Conservation (phyloP, 2,113 vertebrate species). For the Pithys albifrons region DNA sequence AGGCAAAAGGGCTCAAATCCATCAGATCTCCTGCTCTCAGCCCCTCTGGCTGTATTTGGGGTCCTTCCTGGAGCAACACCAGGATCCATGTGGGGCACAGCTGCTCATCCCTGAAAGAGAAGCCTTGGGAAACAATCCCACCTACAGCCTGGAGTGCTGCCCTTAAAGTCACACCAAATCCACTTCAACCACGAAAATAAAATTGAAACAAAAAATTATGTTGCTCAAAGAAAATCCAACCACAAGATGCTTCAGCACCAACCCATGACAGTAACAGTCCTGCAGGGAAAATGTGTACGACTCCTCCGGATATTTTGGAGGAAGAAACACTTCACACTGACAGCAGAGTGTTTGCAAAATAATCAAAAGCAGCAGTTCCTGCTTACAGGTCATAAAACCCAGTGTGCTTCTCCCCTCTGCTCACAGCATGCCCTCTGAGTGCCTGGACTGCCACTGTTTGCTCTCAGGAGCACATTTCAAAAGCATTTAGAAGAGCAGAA, state of each 20-base stretch:
- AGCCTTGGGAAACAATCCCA: neutral
- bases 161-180: neutral
- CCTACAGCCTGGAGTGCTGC: neutral
- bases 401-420: neutral
- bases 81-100: fast-evolving
- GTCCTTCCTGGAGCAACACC: fast-evolving
- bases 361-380: neutral
- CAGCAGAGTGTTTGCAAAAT: neutral
- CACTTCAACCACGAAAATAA: neutral
- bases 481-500: neutral
- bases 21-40: fast-evolving
- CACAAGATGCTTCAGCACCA: neutral
- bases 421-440: fast-evolving
- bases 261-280: neutral
- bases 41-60: neutral
- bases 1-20: neutral
- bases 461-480: neutral
- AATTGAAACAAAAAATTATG: neutral
- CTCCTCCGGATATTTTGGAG: neutral
- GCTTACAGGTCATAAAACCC: neutral
- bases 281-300: neutral
- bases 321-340: neutral
- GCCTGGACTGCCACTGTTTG: neutral
- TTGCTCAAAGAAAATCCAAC: neutral
- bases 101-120: fast-evolving